Percentiles rank a stretch among this genome's conserved stretches.
Evolutionary conservation across 2,797 vertebrate species (phyloP).

Genomic region (Danio aesculapii): DNA sequence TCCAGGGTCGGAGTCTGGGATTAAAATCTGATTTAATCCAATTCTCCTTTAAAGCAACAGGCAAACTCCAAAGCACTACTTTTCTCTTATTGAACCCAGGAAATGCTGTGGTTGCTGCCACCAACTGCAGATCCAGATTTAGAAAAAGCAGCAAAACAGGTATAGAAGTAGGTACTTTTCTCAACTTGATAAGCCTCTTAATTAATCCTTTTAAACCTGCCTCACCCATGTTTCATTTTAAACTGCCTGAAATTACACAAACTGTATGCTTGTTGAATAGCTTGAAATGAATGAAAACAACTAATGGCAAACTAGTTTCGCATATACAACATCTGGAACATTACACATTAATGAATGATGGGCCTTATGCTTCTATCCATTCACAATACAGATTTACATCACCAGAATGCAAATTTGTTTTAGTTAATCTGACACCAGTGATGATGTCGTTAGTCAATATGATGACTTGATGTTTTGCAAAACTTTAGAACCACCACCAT

Average conservation of each 20-base stretch:
- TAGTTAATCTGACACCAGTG: not conserved
- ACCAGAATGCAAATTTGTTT: not conserved
- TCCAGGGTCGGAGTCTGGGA: not conserved
- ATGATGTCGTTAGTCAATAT: not conserved
- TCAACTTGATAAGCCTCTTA: not conserved
- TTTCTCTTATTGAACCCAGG: not conserved
- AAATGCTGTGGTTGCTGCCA: not conserved
- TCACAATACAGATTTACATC: not conserved
- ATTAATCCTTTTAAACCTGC: not conserved
- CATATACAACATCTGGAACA: not conserved
- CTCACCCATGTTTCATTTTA: not conserved
- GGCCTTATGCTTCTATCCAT: not conserved
- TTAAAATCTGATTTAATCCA: not conserved
- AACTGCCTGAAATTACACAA: not conserved
- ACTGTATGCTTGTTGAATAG: not conserved
- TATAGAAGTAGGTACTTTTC: not conserved
- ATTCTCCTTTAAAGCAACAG: not conserved
- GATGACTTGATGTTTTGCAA: not conserved
- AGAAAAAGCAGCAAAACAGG: conserved; percentile 15
- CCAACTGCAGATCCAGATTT: not conserved
- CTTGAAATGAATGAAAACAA: not conserved
- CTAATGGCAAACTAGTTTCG: not conserved
- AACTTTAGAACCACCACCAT: not conserved
- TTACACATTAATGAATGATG: not conserved
- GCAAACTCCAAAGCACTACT: not conserved